Percentiles rank a stretch among this genome's conserved stretches.
Conservation (phyloP, 2,888 invertebrate species). For the Brenthis hecate region DNA sequence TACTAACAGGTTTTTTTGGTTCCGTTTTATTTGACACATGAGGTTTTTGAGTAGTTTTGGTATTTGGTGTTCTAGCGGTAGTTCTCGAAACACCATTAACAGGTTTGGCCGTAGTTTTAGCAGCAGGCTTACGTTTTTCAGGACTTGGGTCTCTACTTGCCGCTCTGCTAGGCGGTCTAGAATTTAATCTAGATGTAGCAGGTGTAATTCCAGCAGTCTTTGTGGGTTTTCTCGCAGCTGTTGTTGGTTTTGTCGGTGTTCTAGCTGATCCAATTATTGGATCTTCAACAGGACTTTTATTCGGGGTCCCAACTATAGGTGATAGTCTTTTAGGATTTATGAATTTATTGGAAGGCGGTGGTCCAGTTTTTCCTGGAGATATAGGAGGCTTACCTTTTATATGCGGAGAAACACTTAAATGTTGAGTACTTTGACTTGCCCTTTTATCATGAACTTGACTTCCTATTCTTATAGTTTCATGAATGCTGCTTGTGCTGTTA, state of each 20-base stretch:
- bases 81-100: conserved; percentile 50
- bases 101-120: conserved; percentile 50
- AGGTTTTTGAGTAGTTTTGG: conserved; percentile 61
- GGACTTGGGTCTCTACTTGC: conserved; percentile 72
- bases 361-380: conserved; percentile 72
- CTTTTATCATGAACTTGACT: conserved; percentile 70
- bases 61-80: conserved; percentile 59
- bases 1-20: conserved; percentile 63
- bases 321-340: conserved; percentile 75
- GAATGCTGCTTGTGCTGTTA: conserved; percentile 76
- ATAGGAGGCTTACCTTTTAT: conserved; percentile 78
- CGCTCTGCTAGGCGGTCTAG: conserved; percentile 70
- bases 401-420: conserved; percentile 63
- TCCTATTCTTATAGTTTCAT: conserved; percentile 71
- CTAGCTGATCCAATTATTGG: conserved; percentile 63
- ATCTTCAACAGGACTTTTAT: conserved; percentile 73
- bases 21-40: conserved; percentile 57
- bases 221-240: conserved; percentile 56
- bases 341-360: conserved; percentile 72
- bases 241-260: conserved; percentile 58
- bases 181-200: conserved; percentile 70
- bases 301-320: conserved; percentile 78
- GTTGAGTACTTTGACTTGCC: conserved; percentile 68
- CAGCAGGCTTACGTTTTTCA: conserved; percentile 61
- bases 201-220: conserved; percentile 67